Conservation (phyloP, 2,888 invertebrate species). For the Galeruca laticollis region DNA sequence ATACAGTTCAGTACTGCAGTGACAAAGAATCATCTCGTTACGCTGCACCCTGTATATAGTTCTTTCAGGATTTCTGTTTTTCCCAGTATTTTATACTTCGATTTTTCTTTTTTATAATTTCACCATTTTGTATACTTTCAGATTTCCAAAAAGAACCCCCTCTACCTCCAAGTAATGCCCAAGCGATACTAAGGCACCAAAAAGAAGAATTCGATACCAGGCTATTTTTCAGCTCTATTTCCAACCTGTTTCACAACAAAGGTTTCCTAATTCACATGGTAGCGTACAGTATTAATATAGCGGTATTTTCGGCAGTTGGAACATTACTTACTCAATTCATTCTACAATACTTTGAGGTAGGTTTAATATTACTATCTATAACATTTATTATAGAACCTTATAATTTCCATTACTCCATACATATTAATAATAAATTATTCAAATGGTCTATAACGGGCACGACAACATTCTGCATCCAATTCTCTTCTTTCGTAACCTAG, state of each 20-base stretch:
- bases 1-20: too few species aligned
- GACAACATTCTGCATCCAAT: too few species aligned
- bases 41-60: too few species aligned
- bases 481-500: too few species aligned
- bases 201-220: slow-evolving; percentile 68
- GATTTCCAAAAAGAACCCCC: slow-evolving; percentile 72
- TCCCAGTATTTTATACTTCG: too few species aligned
- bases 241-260: slow-evolving; percentile 79
- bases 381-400: too few species aligned
- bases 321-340: slow-evolving; percentile 91
- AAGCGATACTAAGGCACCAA: slow-evolving; percentile 68
- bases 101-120: too few species aligned
- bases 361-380: not conserved
- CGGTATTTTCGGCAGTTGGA: slow-evolving; percentile 94
- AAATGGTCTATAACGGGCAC: too few species aligned
- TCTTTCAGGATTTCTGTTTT: too few species aligned
- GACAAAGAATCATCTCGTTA: too few species aligned
- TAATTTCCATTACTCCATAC: too few species aligned
- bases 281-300: slow-evolving; percentile 93
- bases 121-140: slow-evolving; percentile 51
- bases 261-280: slow-evolving; percentile 84
- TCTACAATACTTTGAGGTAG: slow-evolving; percentile 81
- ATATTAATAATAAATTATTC: too few species aligned
- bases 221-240: slow-evolving; percentile 75
- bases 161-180: slow-evolving; percentile 70